These are phyloP conservation scores for Porites lutea DNA, from an alignment of 64 coral and sea anemone genomes.

Conservation along the genomic window DNA sequence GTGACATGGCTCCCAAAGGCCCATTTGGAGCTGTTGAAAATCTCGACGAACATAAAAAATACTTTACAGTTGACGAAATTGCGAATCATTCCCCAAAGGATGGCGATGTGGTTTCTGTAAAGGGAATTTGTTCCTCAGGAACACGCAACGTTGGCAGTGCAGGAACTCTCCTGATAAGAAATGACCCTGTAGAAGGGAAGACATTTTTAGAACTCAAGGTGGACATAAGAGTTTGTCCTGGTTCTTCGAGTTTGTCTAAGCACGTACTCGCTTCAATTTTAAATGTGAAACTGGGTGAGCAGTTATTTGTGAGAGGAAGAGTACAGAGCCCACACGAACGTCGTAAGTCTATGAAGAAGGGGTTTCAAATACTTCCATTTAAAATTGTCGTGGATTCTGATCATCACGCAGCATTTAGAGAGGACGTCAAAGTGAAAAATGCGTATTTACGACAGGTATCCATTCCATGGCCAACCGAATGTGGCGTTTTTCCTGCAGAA, in stretches of 20 bases:
- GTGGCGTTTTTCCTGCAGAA: conserved; percentile 67
- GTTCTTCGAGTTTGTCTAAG: conserved; percentile 34
- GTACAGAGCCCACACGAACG: conserved; percentile 14
- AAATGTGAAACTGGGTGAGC: conserved; percentile 60
- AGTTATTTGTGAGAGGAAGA: conserved; percentile 48
- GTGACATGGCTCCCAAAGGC: conserved; percentile 24
- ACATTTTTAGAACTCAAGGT: conserved; percentile 49
- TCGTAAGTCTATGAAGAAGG: conserved; percentile 37
- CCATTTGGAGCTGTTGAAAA: conserved; percentile 58
- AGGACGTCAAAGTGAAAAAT: conserved; percentile 37
- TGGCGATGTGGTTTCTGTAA: conserved; percentile 26
- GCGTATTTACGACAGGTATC: conserved; percentile 67
- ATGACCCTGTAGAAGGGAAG: conserved; percentile 25
- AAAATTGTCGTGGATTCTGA: conserved; percentile 67
- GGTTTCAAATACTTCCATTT: conserved; percentile 50
- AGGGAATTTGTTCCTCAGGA: conserved; percentile 63
- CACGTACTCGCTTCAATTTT: conserved; percentile 40
- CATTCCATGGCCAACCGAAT: conserved; percentile 57
- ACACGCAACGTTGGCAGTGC: conserved; percentile 36
- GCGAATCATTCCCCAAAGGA: not conserved
- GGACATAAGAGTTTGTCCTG: conserved; percentile 44
- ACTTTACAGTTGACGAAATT: conserved; percentile 1
- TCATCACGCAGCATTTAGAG: conserved; percentile 68
- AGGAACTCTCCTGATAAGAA: conserved; percentile 49
- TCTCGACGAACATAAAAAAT: not conserved